phyloP scores from a whole-genome alignment of 2,797 vertebrate species.

The Sarcoramphus papa region DNA sequence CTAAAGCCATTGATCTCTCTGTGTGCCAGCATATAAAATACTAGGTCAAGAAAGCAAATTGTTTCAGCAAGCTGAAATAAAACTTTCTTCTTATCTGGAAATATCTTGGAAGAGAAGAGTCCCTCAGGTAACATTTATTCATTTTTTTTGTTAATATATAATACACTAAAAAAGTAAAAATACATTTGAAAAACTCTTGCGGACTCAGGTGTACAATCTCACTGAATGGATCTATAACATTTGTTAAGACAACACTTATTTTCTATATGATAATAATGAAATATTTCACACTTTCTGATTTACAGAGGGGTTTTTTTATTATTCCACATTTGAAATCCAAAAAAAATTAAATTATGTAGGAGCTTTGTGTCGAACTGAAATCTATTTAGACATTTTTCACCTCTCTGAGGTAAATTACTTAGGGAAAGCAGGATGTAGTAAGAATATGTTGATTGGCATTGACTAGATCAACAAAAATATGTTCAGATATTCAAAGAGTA shows the following conservation, averaged over 20 bases:
- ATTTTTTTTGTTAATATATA: neutral
- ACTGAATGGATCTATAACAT: fast-evolving
- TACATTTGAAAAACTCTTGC: neutral
- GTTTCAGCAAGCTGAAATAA: neutral
- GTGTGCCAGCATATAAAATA: neutral
- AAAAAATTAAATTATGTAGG: fast-evolving
- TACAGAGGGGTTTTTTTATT: neutral
- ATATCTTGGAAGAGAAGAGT: neutral
- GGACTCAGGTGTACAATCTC: neutral
- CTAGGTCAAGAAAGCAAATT: neutral
- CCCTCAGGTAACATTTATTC: neutral
- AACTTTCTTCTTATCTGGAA: neutral
- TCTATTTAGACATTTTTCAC: neutral
- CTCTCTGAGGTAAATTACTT: neutral
- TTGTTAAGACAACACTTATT: neutral
- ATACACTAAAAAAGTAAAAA: neutral
- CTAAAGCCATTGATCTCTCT: neutral
- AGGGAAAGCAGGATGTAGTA: neutral
- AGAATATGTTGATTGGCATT: neutral
- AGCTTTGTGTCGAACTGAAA: neutral
- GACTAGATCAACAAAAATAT: neutral
- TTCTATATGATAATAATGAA: neutral
- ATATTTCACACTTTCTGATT: neutral
- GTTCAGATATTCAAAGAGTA: neutral
- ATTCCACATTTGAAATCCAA: neutral